Conservation (phyloP, 1,140 invertebrate species). For the Drosophila busckii region DNA sequence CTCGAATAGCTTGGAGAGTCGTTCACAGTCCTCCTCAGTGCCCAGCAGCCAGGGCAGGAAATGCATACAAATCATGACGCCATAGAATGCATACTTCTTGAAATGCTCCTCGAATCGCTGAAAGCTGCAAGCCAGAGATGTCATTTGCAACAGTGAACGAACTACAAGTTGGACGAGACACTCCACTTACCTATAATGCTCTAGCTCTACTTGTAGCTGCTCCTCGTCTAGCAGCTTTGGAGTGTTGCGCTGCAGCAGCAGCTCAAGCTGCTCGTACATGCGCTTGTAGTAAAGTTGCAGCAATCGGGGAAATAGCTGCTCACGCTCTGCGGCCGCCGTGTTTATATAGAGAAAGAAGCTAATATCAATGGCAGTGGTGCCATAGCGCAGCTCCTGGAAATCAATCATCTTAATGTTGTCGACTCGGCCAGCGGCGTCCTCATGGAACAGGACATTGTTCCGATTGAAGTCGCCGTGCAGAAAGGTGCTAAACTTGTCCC, state of each 20-base stretch:
- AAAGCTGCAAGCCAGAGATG: constrained; percentile 20
- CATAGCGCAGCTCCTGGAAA: constrained; percentile 71
- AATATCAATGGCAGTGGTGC: constrained; percentile 58
- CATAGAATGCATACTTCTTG: constrained; percentile 67
- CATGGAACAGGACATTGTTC: constrained; percentile 71
- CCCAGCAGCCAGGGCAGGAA: constrained; percentile 69
- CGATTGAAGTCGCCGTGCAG: constrained; percentile 75
- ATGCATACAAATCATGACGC: constrained; percentile 62
- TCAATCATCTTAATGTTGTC: constrained; percentile 67
- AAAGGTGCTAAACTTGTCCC: constrained; percentile 51
- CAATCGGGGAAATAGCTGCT: constrained; percentile 18
- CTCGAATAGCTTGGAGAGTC: constrained; percentile 58
- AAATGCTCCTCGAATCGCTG: constrained; percentile 62
- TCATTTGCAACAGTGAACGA: neutral
- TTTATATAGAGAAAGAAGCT: constrained; percentile 76
- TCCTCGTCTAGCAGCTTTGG: constrained; percentile 27
- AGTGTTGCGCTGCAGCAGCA: constrained; percentile 51
- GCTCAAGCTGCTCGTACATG: constrained; percentile 50
- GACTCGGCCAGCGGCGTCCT: constrained; percentile 25
- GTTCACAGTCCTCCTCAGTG: constrained; percentile 45
- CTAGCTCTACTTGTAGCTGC: constrained; percentile 29
- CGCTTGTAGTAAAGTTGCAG: constrained; percentile 32
- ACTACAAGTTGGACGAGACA: too few species aligned
- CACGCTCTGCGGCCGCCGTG: constrained; percentile 27
- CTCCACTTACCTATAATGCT: constrained; percentile 36